Evolutionary conservation across 1,140 invertebrate genomes (phyloP).

Genomic region (Megalonaias nervosa): DNA sequence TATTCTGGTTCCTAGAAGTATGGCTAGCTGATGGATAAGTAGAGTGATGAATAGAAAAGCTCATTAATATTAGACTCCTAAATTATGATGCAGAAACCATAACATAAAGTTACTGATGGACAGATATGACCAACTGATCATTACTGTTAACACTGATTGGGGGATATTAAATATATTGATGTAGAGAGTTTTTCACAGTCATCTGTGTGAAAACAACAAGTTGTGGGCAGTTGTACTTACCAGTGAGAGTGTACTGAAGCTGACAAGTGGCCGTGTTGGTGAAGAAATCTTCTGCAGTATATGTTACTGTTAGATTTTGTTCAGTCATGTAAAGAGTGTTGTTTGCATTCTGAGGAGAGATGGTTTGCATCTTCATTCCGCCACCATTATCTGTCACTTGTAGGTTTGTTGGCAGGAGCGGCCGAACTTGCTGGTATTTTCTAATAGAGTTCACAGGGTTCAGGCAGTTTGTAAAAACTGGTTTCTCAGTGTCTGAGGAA

Average conservation of each 20-base stretch:
- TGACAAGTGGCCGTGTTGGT: conserved; percentile 30
- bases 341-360: conserved; percentile 30
- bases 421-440: conserved; percentile 14
- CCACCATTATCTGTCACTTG: conserved; percentile 41
- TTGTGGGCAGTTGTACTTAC: conserved; percentile 8
- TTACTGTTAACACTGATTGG: too few species aligned
- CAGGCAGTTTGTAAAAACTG: conserved; percentile 14
- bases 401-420: conserved; percentile 13
- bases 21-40: too few species aligned
- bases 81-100: too few species aligned
- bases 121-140: too few species aligned
- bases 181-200: too few species aligned
- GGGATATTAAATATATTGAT: too few species aligned
- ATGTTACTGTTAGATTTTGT: conserved; percentile 30
- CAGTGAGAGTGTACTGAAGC: conserved; percentile 22
- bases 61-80: too few species aligned
- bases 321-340: conserved; percentile 11
- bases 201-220: too few species aligned
- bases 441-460: neutral
- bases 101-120: too few species aligned
- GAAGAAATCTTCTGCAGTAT: conserved; percentile 40
- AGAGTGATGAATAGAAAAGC: too few species aligned
- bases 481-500: conserved; percentile 19
- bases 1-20: too few species aligned
- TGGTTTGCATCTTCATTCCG: conserved; percentile 22